phyloP scores from a whole-genome alignment of 2,888 invertebrate species.

The Ryuthela nishihirai region DNA sequence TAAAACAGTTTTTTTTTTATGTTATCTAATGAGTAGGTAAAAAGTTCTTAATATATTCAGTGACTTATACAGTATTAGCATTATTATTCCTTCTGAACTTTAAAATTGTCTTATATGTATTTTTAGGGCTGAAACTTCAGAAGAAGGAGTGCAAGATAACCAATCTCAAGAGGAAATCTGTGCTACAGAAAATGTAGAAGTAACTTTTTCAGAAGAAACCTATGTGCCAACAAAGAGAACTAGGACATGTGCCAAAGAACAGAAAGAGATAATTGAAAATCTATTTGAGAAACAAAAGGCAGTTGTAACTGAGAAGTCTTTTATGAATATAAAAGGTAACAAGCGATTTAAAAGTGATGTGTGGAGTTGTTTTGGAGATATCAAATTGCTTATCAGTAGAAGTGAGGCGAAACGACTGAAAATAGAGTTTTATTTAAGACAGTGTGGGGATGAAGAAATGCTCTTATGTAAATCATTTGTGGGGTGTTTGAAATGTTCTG shows the following conservation, averaged over 20 bases:
- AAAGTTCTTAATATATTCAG: too few relatives aligned
- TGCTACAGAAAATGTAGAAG: not conserved
- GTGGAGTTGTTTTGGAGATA: conserved; percentile 35
- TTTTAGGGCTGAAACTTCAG: too few relatives aligned
- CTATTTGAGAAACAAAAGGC: conserved; percentile 32
- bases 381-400: conserved; percentile 25
- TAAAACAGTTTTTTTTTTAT: too few relatives aligned
- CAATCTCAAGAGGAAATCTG: too few relatives aligned
- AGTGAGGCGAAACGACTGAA: conserved; percentile 30
- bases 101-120: too few relatives aligned
- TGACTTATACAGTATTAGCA: too few relatives aligned
- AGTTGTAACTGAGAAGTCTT: conserved; percentile 23
- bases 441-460: conserved; percentile 32
- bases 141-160: too few relatives aligned
- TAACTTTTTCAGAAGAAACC: not conserved
- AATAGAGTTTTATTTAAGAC: conserved; percentile 24
- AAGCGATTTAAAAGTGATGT: conserved; percentile 31
- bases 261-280: conserved; percentile 31
- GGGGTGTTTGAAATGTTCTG: conserved; percentile 32
- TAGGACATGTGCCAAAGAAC: conserved; percentile 22
- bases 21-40: too few relatives aligned
- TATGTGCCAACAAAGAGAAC: conserved; percentile 6
- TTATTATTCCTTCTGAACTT: too few relatives aligned
- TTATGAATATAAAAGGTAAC: conserved; percentile 35
- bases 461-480: conserved; percentile 29